phyloP scores from a whole-genome alignment of 2,113 vertebrate genomes.

The Heptranchias perlo region DNA sequence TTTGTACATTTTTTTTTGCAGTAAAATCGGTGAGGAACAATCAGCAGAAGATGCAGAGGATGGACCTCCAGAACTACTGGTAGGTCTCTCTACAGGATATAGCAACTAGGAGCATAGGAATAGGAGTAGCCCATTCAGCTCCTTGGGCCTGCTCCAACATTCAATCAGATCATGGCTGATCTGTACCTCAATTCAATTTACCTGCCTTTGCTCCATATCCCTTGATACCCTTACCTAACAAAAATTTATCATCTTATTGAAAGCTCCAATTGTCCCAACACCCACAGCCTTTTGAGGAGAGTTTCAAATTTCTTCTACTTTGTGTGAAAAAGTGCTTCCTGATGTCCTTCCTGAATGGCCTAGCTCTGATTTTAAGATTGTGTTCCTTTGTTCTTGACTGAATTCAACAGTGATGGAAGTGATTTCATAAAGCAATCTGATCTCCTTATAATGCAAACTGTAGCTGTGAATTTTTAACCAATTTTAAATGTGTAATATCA shows the following conservation, averaged over 20 bases:
- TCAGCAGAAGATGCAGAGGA: slow-evolving; percentile 90
- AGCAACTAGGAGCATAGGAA: no score
- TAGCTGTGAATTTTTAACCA: background rate
- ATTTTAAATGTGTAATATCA: background rate
- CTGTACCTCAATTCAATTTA: background rate
- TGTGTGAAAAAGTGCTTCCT: background rate
- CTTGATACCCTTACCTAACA: background rate
- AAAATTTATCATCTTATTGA: background rate
- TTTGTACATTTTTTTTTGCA: slow-evolving; percentile 47
- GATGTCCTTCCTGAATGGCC: background rate
- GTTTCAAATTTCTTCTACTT: background rate
- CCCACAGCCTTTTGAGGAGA: background rate
- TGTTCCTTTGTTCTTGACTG: background rate
- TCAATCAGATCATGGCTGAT: background rate
- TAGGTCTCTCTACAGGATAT: slow-evolving; percentile 45
- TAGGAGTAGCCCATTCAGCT: background rate
- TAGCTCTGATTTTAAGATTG: background rate
- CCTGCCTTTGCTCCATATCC: background rate
- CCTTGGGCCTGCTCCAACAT: background rate
- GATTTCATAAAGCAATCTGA: background rate
- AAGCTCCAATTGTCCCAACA: background rate
- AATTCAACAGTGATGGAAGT: background rate
- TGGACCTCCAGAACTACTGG: slow-evolving; percentile 84
- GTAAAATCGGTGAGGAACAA: slow-evolving; percentile 94
- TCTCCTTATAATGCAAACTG: background rate